Percentiles rank a stretch among this genome's conserved stretches.
phyloP scores from a whole-genome alignment of 2,888 invertebrate species.

The Eilema griseolum region DNA sequence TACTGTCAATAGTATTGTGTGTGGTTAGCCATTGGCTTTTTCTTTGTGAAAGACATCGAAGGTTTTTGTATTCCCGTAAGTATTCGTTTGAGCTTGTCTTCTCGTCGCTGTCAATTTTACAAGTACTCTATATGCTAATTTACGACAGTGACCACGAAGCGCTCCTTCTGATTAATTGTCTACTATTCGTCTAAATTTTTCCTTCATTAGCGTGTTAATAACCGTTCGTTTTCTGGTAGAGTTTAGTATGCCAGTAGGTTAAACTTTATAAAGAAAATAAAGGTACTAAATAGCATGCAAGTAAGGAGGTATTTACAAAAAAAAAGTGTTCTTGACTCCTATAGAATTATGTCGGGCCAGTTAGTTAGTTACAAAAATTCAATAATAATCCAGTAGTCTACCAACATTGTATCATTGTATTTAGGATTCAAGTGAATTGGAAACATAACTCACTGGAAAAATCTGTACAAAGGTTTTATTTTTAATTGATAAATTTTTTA shows the following conservation, averaged over 20 bases:
- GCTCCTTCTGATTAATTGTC: conserved; percentile 12
- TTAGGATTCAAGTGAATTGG: neutral
- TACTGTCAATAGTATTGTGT: too few species aligned
- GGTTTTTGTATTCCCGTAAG: conserved; percentile 1
- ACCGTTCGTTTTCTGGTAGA: conserved; percentile 2
- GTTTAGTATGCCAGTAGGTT: neutral
- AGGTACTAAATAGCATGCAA: too few species aligned
- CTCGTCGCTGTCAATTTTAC: conserved; percentile 5
- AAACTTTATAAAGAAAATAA: neutral
- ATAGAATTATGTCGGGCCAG: neutral
- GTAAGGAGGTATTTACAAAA: too few species aligned
- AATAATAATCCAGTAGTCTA: neutral
- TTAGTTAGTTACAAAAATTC: neutral
- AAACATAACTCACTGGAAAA: neutral
- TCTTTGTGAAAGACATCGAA: neutral
- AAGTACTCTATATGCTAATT: conserved; percentile 27
- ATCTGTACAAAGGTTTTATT: neutral
- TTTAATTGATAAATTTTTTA: conserved; percentile 13
- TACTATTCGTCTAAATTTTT: conserved; percentile 5
- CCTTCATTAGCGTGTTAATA: conserved; percentile 9
- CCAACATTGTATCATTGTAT: neutral
- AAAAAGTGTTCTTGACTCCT: neutral
- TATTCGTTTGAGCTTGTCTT: neutral
- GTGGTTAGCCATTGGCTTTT: neutral
- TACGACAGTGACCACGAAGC: conserved; percentile 2